Evolutionary conservation across 2,888 invertebrate genomes (phyloP), one percentile per base, ranked within the genome.

Genomic region (Dysmachus trigonus): DNA sequence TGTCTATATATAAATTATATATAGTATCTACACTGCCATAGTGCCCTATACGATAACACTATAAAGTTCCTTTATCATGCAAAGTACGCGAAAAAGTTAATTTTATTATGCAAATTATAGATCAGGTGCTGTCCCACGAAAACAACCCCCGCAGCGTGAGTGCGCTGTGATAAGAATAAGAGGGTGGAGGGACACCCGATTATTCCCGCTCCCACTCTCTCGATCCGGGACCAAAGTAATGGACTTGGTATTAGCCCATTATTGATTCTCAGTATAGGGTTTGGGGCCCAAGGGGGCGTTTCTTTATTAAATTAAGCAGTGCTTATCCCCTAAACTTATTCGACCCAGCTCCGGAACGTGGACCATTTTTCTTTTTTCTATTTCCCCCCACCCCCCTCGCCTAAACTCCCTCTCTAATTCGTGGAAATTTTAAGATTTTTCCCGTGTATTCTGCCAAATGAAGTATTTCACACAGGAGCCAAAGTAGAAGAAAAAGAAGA

Each of bases 101-200:
- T 87, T 87, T 87, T 86, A 85, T 86, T 87, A 87, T 87, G 87
- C 87, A 87, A 87, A 87, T 87, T 87, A 71, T 73, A 83, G 83
- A 87, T 85, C 86, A 85, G 85, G 86, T 83, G 83, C 73, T 1
- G 33, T n/a, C 7, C 2, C 1, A 33, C 31, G 76, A 38, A 35
- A 76, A 76, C 76, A 76, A 76, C 76, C 77, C 15, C 10, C 38
- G 38, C 10, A 41, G 13, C 62, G 38, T 77, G 47, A 27, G 30
- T 7, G 30, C 7, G 22, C 76, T 31, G 8, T 2, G 38, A 76
- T 77, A 47, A 47, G 27, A 41, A 81, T 3, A 33, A 51, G 7
- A 7, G 27, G 18, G 62, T 1, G 27, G 62, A 22, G 18, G 6
- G 22, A 7, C 27, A 10, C 22, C 10, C 18, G 8, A 18, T 27